Conservation (phyloP, 2,113 vertebrate species). For the Boleophthalmus pectinirostris region DNA sequence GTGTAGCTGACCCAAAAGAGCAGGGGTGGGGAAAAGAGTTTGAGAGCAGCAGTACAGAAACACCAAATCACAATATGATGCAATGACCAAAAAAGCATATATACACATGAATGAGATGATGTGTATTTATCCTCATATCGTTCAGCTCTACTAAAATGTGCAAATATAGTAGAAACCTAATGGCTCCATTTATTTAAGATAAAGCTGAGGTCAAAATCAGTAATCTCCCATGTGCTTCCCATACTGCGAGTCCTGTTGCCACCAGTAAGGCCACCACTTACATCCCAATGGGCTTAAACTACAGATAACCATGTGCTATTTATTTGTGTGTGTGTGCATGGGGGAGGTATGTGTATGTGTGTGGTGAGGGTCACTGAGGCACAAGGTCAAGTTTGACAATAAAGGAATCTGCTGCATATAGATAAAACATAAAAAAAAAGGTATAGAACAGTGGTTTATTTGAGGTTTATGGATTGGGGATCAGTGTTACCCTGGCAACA, state of each 20-base stretch:
- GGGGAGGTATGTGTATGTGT: not conserved
- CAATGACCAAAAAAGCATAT: too few relatives aligned
- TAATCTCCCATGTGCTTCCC: conserved; percentile 19
- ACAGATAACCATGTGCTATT: not conserved
- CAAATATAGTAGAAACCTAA: not conserved
- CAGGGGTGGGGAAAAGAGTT: too few relatives aligned
- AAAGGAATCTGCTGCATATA: not conserved
- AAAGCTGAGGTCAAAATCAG: conserved; percentile 19
- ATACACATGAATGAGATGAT: too few relatives aligned
- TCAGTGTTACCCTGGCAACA: not conserved
- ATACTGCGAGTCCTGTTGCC: conserved; percentile 12
- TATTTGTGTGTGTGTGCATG: not conserved
- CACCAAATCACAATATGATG: too few relatives aligned
- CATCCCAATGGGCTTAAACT: conserved; percentile 26
- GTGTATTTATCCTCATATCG: too few relatives aligned
- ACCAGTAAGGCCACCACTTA: conserved; percentile 7
- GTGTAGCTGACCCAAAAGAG: too few relatives aligned
- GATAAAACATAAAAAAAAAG: not conserved
- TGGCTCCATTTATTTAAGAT: not conserved
- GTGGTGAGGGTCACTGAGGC: not conserved
- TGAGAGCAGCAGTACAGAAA: too few relatives aligned
- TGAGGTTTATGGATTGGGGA: not conserved
- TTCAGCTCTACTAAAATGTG: too few relatives aligned
- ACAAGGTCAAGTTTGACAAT: not conserved
- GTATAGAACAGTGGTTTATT: not conserved